Base-by-base conservation (phyloP, 2,888 invertebrate species). In the Xanthorhoe designata region DNA sequence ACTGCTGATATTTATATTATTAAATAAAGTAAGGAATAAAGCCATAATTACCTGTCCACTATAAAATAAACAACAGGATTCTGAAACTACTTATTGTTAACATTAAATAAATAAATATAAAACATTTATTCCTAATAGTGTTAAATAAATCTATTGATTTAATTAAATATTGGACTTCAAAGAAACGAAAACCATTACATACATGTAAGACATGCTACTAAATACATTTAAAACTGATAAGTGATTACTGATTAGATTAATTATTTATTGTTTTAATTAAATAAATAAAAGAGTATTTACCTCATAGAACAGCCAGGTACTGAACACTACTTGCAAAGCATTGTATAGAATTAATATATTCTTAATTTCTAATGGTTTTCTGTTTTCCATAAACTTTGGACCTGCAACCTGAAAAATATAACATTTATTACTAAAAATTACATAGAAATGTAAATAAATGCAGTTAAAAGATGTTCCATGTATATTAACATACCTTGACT, bases 291-390 rank as follows among this genome's bases (percentile, higher is more conserved):
- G 38, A 62, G 32, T 32, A 77, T 85, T 95, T 95, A 98, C 98
- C 97, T 98, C 97, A 91, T 97, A 96, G 91, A 98, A 98, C 77
- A 98, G 94, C 96, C 97, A 98, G 78, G 96, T 94, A 83, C 98
- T 98, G 93, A 98, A 97, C 79, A 97, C 80, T 79, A 98, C 98
- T 97, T 98, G 98, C 84, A 96, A 92, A 84, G 98, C 95, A 94
- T 98, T 98, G 92, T 98, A 98, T 75, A 94, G 87, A 92, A 98
- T 94, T 91, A 98, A 94, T 78, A 96, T 86, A 85, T 96, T 96
- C 87, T 96, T 95, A 84, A 98, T 91, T 86, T 98, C 96, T 90
- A 96, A 96, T 73, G 98, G 98, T 93, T 98, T 97, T 83, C 98
- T 96, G 93, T 97, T 97, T 91, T 97, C 97, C 98, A 98, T 98